Evolutionary conservation across 2,888 invertebrate species (phyloP).

Genomic region (Lagria hirta): DNA sequence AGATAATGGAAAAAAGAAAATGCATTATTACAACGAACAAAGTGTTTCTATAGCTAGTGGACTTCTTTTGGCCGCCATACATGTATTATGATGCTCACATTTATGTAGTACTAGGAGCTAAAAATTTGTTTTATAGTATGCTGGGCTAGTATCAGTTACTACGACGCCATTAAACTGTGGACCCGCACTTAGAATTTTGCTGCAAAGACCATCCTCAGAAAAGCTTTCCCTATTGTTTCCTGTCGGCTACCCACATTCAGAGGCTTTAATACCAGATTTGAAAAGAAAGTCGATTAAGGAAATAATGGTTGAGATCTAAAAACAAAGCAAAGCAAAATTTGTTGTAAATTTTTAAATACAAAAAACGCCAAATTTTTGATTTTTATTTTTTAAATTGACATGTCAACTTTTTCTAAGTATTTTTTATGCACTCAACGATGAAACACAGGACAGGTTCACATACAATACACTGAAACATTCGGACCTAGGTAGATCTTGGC

Average conservation of each 20-base stretch:
- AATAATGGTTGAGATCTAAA: constrained; percentile 67
- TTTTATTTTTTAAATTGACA: no score
- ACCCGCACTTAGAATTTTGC: constrained; percentile 70
- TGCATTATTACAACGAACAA: constrained; percentile 90
- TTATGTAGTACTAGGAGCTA: no score
- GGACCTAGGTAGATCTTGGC: no score
- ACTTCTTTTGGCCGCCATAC: constrained; percentile 80
- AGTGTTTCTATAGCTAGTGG: constrained; percentile 84
- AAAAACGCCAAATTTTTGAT: no score
- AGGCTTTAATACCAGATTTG: constrained; percentile 77
- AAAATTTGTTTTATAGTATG: constrained; percentile 70
- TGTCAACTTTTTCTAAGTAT: no score
- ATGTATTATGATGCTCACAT: no score
- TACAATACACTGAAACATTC: no score
- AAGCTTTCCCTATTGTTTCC: constrained; percentile 81
- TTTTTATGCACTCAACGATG: no score
- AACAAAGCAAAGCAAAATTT: no score
- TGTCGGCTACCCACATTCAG: constrained; percentile 79
- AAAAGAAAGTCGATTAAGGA: constrained; percentile 71
- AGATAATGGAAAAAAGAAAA: constrained; percentile 68
- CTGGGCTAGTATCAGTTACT: constrained; percentile 82
- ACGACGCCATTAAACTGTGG: constrained; percentile 93
- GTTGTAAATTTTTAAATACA: no score
- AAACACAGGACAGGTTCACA: no score
- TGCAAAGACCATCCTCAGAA: constrained; percentile 78